These are phyloP conservation scores for Tringa solitaria DNA, from an alignment of 2,113 vertebrate species.

Conservation along the genomic window DNA sequence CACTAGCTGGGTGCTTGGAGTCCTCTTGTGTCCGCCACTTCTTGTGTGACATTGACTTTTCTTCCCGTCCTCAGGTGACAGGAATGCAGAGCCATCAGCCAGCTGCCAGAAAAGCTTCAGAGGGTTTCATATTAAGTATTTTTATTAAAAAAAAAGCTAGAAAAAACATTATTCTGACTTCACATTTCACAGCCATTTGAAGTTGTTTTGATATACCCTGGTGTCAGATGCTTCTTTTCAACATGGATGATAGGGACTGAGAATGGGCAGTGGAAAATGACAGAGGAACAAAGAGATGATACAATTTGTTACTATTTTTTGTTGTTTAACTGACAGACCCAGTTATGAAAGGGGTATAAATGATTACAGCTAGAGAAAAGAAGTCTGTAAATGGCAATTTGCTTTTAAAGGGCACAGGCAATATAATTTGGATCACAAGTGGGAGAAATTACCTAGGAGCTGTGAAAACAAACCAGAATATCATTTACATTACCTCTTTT, in stretches of 20 bases:
- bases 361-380: background rate
- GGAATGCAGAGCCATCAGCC: background rate
- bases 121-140: background rate
- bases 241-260: background rate
- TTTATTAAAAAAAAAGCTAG: background rate
- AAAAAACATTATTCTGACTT: background rate
- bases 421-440: background rate
- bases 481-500: background rate
- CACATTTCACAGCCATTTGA: background rate
- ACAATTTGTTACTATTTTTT: background rate
- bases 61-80: background rate
- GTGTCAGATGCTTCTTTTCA: background rate
- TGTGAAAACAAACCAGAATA: slow-evolving; percentile 19
- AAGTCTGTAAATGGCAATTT: slow-evolving; percentile 14
- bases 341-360: background rate
- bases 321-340: background rate
- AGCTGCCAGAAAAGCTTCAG: background rate
- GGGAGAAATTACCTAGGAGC: slow-evolving; percentile 6
- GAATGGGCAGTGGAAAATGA: background rate
- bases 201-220: background rate
- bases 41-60: background rate
- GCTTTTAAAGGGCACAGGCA: slow-evolving; percentile 14
- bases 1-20: background rate
- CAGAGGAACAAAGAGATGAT: background rate
- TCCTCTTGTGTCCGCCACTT: background rate